These are phyloP conservation scores for Noctua janthe DNA, from an alignment of 2,888 invertebrate genomes.

Conservation along the genomic window DNA sequence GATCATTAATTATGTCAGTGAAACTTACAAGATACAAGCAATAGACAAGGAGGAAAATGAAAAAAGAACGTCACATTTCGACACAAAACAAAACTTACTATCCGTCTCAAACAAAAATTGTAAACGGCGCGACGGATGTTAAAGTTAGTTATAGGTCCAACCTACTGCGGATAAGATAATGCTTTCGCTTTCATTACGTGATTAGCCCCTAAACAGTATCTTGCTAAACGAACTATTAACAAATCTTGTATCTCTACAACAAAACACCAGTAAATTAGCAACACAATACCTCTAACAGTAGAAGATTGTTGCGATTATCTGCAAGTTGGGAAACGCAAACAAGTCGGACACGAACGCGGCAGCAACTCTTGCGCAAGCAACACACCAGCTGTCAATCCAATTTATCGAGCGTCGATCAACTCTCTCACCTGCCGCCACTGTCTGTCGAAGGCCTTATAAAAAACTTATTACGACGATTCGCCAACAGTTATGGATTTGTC, in stretches of 20 bases:
- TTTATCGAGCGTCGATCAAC: slow-evolving; percentile 78
- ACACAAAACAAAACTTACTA: not conserved
- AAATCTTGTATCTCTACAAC: slow-evolving; percentile 49
- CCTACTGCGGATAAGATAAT: not conserved
- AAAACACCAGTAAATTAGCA: slow-evolving; percentile 57
- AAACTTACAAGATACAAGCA: not conserved
- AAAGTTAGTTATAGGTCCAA: not conserved
- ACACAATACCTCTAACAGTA: slow-evolving; percentile 59
- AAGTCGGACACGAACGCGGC: slow-evolving; percentile 58
- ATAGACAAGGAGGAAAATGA: not conserved
- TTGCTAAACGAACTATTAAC: slow-evolving; percentile 52
- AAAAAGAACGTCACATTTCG: not conserved
- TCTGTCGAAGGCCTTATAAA: slow-evolving; percentile 71
- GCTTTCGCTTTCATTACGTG: slow-evolving; percentile 30
- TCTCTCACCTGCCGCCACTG: slow-evolving; percentile 76
- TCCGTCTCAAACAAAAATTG: not conserved
- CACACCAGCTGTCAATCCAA: slow-evolving; percentile 78
- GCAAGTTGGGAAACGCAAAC: slow-evolving; percentile 64
- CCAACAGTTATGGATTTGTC: slow-evolving; percentile 63
- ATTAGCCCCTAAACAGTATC: slow-evolving; percentile 27
- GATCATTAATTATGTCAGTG: not conserved
- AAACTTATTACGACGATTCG: slow-evolving; percentile 57
- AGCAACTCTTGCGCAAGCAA: slow-evolving; percentile 70
- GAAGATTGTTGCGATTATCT: slow-evolving; percentile 62
- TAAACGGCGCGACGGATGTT: not conserved